Conservation (phyloP, 2,113 vertebrate species). For the Glaucidium brasilianum region DNA sequence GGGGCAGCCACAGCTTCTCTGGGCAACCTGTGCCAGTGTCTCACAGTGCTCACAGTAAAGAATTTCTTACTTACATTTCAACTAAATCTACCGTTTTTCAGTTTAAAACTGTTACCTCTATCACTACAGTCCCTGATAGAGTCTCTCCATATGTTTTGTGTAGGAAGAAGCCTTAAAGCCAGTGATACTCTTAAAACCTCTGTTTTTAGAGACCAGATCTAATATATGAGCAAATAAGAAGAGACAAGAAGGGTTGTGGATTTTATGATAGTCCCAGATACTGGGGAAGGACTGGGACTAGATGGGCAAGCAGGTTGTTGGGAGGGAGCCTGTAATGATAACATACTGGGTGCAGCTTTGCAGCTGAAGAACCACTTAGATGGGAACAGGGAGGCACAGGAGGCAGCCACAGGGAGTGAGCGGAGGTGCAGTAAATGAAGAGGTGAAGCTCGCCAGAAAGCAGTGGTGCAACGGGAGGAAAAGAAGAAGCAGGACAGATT, state of each 20-base stretch:
- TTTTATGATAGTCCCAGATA: neutral
- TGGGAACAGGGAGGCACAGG: neutral
- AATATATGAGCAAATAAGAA: neutral
- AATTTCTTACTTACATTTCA: neutral
- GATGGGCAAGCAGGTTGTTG: neutral
- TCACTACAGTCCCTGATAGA: neutral
- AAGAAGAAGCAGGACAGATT: neutral
- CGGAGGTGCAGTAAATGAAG: neutral
- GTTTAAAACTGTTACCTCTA: neutral
- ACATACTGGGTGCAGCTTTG: neutral
- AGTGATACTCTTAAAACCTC: neutral
- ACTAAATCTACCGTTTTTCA: neutral
- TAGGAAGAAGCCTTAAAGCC: neutral
- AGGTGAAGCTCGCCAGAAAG: neutral
- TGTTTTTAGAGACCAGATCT: neutral
- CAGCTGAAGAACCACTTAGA: neutral
- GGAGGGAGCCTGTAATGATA: neutral
- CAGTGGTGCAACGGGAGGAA: neutral
- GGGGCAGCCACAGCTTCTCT: too few relatives aligned
- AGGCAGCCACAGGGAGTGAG: neutral
- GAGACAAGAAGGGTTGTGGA: neutral
- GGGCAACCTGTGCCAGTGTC: too few relatives aligned
- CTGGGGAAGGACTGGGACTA: neutral
- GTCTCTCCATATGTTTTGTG: neutral
- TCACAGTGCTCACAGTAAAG: neutral